Base-by-base conservation (phyloP, 2,888 invertebrate species). In the Ormyrus thymus region DNA sequence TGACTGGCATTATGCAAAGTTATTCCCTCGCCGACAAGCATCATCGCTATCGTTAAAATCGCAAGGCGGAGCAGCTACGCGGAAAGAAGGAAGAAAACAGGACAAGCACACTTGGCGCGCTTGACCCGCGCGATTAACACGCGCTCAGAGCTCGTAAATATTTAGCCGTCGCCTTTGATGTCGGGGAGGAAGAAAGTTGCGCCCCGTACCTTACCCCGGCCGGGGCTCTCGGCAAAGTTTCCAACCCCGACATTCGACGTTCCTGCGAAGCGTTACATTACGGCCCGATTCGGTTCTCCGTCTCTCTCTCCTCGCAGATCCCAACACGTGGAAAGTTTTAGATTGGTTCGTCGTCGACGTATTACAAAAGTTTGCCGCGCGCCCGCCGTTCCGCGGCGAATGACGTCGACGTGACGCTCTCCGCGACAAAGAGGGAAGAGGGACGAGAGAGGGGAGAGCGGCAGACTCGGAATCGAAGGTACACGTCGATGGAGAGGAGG, bases 291-390 rank as follows among this genome's bases (percentile, higher is more conserved):
- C 78, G 59, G 9, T 10, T 69, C 50, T 8, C 65, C 13, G 11
- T 53, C 43, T 58, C 64, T 65, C 53, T 65, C 65, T 48, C 9
- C 74, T 66, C 81, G 84, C 83, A 81, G 83, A 85, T 85, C 83
- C 29, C 78, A 78, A 53, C 84, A 50, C 78, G 70, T 51, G 72
- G 74, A 79, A 83, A 84, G 77, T 83, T 84, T 82, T 82, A 81
- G 82, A 84, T 84, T 82, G 82, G 81, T 83, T 81, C 81, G 76
- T 78, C 78, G 74, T 73, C 77, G 56, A 83, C 83, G 86, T 86
- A 87, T 87, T 87, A 86, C 85, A 84, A 85, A 88, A 88, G 85
- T 87, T 87, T 83, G 72, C 79, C 81, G 79, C 78, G 66, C 79
- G 79, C 69, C 73, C 64, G 58, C 3, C 29, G 29, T 29, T 29